phyloP scores from a whole-genome alignment of 1,140 invertebrate genomes.

The Macrotrachela quadricornifera region DNA sequence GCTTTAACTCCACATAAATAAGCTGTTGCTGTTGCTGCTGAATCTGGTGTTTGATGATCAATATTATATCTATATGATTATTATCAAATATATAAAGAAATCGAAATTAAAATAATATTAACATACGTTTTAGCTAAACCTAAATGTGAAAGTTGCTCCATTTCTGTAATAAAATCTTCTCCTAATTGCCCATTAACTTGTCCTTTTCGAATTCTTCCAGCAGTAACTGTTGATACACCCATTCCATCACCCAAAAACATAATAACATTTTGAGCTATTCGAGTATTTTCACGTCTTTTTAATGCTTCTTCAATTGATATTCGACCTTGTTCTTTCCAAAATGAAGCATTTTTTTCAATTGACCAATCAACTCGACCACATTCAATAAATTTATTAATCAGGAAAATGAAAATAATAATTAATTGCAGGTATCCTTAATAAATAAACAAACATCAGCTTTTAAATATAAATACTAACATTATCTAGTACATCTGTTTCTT shows the following conservation, averaged over 20 bases:
- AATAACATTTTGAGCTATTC: constrained; percentile 62
- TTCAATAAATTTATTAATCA: too few species aligned
- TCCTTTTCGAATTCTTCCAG: constrained; percentile 49
- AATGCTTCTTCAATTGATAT: neutral
- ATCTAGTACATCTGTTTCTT: too few species aligned
- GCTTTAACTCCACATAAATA: constrained; percentile 61
- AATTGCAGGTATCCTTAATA: too few species aligned
- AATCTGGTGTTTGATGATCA: constrained; percentile 66
- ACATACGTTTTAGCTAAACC: constrained; percentile 9
- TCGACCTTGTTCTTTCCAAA: neutral
- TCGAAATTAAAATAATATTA: too few species aligned
- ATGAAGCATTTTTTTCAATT: neutral
- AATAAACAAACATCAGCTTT: too few species aligned
- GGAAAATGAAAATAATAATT: too few species aligned
- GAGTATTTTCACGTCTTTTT: constrained; percentile 8
- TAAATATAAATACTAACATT: too few species aligned
- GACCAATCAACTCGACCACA: neutral
- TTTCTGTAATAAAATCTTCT: constrained; percentile 35
- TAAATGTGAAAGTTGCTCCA: constrained; percentile 7
- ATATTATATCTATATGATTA: constrained; percentile 41
- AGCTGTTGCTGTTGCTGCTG: constrained; percentile 64
- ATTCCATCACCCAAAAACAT: constrained; percentile 80
- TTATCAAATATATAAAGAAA: too few species aligned
- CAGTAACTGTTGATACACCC: constrained; percentile 66
- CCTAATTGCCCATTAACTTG: constrained; percentile 37